These are phyloP conservation scores for Sarcoramphus papa DNA, from an alignment of 2,797 vertebrate genomes.

Conservation along the genomic window DNA sequence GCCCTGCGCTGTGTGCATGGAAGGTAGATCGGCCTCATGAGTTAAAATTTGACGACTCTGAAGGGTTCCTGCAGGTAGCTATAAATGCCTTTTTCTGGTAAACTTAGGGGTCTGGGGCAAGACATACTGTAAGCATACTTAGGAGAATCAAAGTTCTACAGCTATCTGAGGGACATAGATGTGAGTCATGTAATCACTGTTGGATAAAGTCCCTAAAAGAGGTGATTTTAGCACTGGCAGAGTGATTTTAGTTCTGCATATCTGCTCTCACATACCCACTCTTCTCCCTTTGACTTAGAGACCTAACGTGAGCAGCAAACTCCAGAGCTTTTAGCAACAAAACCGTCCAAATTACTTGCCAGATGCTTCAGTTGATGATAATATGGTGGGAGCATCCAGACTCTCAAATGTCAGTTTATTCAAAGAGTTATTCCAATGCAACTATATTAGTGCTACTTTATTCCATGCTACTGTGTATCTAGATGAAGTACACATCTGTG, in stretches of 20 bases:
- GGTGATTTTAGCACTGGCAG: neutral
- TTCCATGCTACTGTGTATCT: neutral
- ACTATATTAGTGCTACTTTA: neutral
- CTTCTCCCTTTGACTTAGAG: neutral
- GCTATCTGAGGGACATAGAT: neutral
- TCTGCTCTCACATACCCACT: neutral
- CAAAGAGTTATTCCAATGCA: neutral
- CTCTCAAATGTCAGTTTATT: neutral
- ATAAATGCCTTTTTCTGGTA: neutral
- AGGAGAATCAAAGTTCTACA: neutral
- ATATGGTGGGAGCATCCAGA: neutral
- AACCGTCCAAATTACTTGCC: neutral
- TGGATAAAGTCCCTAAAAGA: neutral
- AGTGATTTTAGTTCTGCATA: neutral
- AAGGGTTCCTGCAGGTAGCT: neutral
- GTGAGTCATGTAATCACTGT: neutral
- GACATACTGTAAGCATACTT: neutral
- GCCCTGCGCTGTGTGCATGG: neutral
- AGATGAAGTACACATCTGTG: neutral
- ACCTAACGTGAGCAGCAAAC: neutral
- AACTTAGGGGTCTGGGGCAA: neutral
- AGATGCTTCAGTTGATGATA: neutral
- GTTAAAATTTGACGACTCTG: neutral
- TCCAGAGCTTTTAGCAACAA: neutral
- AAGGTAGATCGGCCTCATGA: neutral